A percentile compares a stretch with the other conserved stretches of the same genome.
These are phyloP conservation scores for Mythimna loreyi DNA, from an alignment of 2,888 invertebrate species.

Conservation along the genomic window DNA sequence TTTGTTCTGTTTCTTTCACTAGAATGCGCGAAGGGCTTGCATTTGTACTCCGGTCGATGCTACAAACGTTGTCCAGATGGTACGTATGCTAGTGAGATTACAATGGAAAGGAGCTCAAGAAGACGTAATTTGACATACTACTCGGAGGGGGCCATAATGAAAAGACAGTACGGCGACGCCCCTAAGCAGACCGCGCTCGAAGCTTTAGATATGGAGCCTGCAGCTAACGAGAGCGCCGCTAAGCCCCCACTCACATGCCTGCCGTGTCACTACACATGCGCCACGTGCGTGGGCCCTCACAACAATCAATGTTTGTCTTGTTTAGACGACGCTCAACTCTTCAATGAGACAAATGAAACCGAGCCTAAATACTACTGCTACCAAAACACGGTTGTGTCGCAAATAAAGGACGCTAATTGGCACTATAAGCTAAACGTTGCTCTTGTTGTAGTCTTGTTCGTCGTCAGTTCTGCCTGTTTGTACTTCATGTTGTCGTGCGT, in stretches of 20 bases:
- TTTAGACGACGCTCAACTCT: slow-evolving; percentile 92
- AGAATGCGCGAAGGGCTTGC: slow-evolving; percentile 92
- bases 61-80: slow-evolving; percentile 90
- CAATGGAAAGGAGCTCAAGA: slow-evolving; percentile 81
- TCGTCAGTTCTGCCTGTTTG: slow-evolving; percentile 74
- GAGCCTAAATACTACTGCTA: slow-evolving; percentile 88
- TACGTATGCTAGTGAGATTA: slow-evolving; percentile 85
- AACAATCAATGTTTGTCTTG: slow-evolving; percentile 93
- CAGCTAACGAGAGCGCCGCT: slow-evolving; percentile 62
- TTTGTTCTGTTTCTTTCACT: slow-evolving; percentile 89
- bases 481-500: slow-evolving; percentile 76
- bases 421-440: slow-evolving; percentile 85
- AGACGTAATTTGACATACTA: slow-evolving; percentile 83
- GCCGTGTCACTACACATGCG: slow-evolving; percentile 94
- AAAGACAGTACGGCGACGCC: slow-evolving; percentile 75
- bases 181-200: slow-evolving; percentile 73
- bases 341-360: slow-evolving; percentile 77
- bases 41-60: slow-evolving; percentile 92
- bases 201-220: slow-evolving; percentile 81
- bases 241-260: slow-evolving; percentile 89
- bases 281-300: slow-evolving; percentile 92
- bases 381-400: slow-evolving; percentile 83
- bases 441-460: slow-evolving; percentile 79
- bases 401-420: slow-evolving; percentile 85
- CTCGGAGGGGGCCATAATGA: slow-evolving; percentile 75